A percentile compares a stretch with the other conserved stretches of the same genome.
Conservation (phyloP, 2,113 vertebrate species). For the Pleuronectes platessa region DNA sequence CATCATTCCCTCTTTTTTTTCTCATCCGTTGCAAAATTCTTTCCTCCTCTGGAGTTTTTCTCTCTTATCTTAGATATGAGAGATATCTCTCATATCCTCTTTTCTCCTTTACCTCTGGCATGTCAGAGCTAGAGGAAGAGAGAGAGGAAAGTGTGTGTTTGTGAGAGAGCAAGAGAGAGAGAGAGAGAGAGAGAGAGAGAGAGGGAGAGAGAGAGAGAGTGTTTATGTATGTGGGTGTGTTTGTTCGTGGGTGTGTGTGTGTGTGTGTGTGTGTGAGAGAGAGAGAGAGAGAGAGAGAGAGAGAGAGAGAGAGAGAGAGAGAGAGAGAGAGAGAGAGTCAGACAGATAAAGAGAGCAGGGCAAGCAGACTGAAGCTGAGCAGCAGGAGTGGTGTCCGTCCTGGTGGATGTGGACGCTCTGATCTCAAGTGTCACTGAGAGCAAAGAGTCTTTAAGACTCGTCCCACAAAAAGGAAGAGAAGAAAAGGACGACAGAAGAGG, state of each 20-base stretch:
- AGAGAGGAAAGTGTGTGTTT: conserved; percentile 1
- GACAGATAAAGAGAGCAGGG: conserved; percentile 27
- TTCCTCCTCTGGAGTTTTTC: not conserved
- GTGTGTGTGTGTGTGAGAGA: no score
- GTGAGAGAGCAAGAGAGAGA: not conserved
- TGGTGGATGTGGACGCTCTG: conserved; percentile 26
- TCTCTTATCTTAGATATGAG: no score
- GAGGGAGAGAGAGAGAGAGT: not conserved
- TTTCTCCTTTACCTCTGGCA: conserved; percentile 4
- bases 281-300: not conserved
- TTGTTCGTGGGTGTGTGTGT: no score
- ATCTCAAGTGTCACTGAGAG: conserved; percentile 46
- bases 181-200: conserved; percentile 1
- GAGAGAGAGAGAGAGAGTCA: conserved; percentile 61
- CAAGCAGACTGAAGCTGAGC: conserved; percentile 27
- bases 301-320: conserved; percentile 56
- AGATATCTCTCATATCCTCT: conserved; percentile 14
- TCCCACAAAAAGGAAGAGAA: not conserved
- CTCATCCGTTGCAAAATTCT: conserved; percentile 1
- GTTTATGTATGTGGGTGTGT: not conserved
- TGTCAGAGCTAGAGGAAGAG: conserved; percentile 58
- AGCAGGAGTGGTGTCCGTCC: conserved; percentile 32
- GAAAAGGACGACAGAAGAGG: not conserved
- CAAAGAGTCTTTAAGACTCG: conserved; percentile 30
- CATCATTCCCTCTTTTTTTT: conserved; percentile 7